A percentile compares a stretch with the other conserved stretches of the same genome.
These are phyloP conservation scores for Dolomedes plantarius DNA, from an alignment of 2,888 invertebrate genomes.

Conservation along the genomic window DNA sequence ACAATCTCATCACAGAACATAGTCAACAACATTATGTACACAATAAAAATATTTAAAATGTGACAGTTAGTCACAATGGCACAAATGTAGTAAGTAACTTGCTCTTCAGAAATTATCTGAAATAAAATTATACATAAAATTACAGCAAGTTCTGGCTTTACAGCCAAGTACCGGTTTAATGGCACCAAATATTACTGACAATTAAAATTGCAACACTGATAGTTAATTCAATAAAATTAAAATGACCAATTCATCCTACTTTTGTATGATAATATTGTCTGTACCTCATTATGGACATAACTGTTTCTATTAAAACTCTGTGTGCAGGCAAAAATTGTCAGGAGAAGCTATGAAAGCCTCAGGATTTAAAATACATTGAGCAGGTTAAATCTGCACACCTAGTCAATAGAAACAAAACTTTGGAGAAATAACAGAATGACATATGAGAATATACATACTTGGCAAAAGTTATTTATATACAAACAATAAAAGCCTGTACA, in stretches of 20 bases:
- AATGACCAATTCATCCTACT: not conserved
- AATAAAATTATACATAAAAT: conserved; percentile 37
- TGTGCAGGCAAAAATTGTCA: conserved; percentile 17
- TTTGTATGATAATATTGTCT: too few relatives aligned
- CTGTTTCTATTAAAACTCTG: conserved; percentile 32
- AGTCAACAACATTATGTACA: conserved; percentile 61
- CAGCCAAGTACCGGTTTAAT: not conserved
- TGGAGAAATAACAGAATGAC: conserved; percentile 52
- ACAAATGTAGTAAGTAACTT: conserved; percentile 68
- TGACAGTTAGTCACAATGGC: conserved; percentile 68
- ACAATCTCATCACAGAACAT: conserved; percentile 66
- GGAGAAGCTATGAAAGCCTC: conserved; percentile 35
- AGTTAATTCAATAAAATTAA: not conserved
- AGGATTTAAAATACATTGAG: conserved; percentile 58
- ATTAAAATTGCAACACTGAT: not conserved
- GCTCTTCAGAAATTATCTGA: conserved; percentile 30
- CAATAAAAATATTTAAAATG: conserved; percentile 60
- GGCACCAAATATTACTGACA: not conserved
- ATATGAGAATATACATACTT: conserved; percentile 64
- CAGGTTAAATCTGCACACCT: conserved; percentile 47
- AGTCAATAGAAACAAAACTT: conserved; percentile 58
- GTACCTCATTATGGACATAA: not conserved
- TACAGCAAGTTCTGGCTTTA: conserved; percentile 30
- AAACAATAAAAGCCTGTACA: conserved; percentile 71
- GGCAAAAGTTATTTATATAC: conserved; percentile 56